Evolutionary conservation across 2,888 invertebrate genomes (phyloP).

Genomic region (Entomobrya proxima): DNA sequence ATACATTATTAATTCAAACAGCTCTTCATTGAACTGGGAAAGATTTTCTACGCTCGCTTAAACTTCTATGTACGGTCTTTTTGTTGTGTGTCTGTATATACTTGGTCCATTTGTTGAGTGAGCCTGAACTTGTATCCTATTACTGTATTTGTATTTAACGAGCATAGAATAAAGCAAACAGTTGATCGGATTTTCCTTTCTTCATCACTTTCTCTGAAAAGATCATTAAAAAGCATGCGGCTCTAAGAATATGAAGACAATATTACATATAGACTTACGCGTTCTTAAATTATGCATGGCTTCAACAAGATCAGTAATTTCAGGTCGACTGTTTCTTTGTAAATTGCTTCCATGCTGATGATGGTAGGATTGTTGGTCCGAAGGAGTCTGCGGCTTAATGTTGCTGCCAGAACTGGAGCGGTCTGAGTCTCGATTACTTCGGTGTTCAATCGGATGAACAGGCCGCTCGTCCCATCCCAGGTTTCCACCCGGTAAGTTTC

Average conservation of each 20-base stretch:
- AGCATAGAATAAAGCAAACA: not conserved
- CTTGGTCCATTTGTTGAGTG: not conserved
- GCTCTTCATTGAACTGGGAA: not conserved
- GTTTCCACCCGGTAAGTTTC: conserved; percentile 74
- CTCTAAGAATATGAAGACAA: conserved; percentile 17
- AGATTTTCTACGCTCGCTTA: not conserved
- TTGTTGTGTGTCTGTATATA: not conserved
- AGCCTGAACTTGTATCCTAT: not conserved
- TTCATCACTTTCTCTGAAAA: not conserved
- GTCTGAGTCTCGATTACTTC: conserved; percentile 70
- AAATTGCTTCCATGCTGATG: conserved; percentile 66
- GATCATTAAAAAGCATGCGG: not conserved
- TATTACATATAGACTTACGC: conserved; percentile 78
- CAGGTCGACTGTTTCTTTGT: conserved; percentile 78
- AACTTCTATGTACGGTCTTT: too few species aligned
- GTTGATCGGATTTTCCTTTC: conserved; percentile 52
- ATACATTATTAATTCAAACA: conserved; percentile 56
- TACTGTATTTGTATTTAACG: not conserved
- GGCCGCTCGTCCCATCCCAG: conserved; percentile 74
- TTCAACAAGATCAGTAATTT: conserved; percentile 84
- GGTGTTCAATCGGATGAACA: conserved; percentile 67
- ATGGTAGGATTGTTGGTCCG: conserved; percentile 56
- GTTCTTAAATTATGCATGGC: conserved; percentile 83
- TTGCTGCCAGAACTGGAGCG: conserved; percentile 60
- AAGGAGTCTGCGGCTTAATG: conserved; percentile 68